Percentiles rank a stretch among this genome's conserved stretches.
phyloP scores from a whole-genome alignment of 2,113 vertebrate genomes.

The Hyaena hyaena region DNA sequence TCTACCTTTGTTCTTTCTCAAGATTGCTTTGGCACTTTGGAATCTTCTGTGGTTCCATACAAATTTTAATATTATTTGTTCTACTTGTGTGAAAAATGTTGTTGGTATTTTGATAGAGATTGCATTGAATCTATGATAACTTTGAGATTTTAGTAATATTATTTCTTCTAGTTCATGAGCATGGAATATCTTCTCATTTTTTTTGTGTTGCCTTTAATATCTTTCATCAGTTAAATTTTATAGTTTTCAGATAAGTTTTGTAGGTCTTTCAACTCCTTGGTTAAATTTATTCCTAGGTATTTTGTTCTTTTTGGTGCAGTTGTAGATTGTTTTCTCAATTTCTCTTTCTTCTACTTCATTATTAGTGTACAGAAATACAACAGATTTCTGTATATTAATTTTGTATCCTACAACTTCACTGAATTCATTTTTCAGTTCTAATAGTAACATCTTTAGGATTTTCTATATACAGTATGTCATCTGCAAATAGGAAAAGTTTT shows the following conservation, averaged over 20 bases:
- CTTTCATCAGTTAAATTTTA: not conserved
- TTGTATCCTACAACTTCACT: not conserved
- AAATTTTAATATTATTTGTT: not conserved
- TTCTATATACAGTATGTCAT: not conserved
- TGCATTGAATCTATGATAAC: not conserved
- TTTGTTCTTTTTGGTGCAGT: not conserved
- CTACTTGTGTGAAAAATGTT: not conserved
- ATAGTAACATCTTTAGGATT: not conserved
- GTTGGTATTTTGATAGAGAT: not conserved
- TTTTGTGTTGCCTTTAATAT: not conserved
- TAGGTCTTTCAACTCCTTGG: not conserved
- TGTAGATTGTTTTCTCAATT: not conserved
- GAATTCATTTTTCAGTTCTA: not conserved
- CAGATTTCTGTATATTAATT: not conserved
- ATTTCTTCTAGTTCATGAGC: not conserved
- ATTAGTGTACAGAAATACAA: not conserved
- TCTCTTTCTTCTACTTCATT: not conserved
- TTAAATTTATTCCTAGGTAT: not conserved
- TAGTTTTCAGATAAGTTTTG: not conserved
- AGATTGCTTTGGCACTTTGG: not conserved
- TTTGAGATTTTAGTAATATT: not conserved
- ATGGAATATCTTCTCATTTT: not conserved
- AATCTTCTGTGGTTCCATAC: not conserved
- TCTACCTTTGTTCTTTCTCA: not conserved
- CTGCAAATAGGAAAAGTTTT: not conserved